Evolutionary conservation across 2,113 vertebrate genomes (phyloP), one percentile per base, ranked within the genome.

Genomic region (Pao palembangensis): DNA sequence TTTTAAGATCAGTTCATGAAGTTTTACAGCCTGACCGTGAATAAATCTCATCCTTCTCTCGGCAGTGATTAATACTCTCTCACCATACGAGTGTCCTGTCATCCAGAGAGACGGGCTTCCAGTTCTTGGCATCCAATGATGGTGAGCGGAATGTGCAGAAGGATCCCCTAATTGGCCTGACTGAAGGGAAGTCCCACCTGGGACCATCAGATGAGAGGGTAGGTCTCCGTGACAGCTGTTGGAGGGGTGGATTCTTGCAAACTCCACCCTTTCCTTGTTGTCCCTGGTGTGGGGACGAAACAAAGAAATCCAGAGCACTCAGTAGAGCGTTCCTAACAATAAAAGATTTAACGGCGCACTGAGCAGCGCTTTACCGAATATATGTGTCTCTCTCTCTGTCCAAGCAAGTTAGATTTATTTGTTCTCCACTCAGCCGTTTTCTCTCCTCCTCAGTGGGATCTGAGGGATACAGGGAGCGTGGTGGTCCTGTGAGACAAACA

Each of bases 71-170:
- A 7, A 14, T 43, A 19, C 61, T 50, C 1, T 53, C 64, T 72
- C 63, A 92, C 96, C 93, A 10, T 98, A 98, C 34, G 96, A 95
- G 75, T 96, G 96, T 21, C 96, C 95, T 55, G 94, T 92, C 95
- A 98, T 95, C 96, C 96, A 98, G 60, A 98, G 79, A 51, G 96
- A 98, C 76, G 96, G 95, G 86, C 95, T 98, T 83, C 94, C 94
- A 52, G 94, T 95, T 71, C 94, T 93, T 80, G 94, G 93, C 91
- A 98, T 93, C 95, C 96, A 98, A 64, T 95, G 95, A 0, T 96
- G 89, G 64, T 96, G 96, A 0, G 95, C 90, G 0, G 95, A 94
- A 82, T 96, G 90, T 74, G 93, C 79, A 0, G 92, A 73, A 4
- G 94, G 94, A 74, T 93, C 93, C 31, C 92, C 92, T 67, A 96